Evolutionary conservation across 2,888 invertebrate species (phyloP).

Genomic region (Lampropteryx suffumata): DNA sequence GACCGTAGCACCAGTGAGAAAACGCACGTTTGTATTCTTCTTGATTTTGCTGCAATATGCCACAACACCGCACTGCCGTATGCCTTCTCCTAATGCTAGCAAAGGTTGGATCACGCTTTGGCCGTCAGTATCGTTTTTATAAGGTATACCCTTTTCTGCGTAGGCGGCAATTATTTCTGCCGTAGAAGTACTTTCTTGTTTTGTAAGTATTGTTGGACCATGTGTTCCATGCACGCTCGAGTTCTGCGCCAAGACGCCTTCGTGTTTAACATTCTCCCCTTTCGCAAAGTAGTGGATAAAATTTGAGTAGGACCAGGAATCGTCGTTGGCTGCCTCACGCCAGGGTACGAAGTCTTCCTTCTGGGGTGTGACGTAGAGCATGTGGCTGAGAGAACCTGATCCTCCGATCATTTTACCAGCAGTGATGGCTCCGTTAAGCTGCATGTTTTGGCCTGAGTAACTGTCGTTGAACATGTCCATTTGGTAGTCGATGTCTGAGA

Average conservation of each 20-base stretch:
- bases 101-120: slow-evolving; percentile 1
- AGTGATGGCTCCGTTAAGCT: slow-evolving; percentile 27
- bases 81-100: not conserved
- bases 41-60: slow-evolving; percentile 7
- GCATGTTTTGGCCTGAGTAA: slow-evolving; percentile 35
- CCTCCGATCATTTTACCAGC: slow-evolving; percentile 56
- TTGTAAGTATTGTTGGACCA: slow-evolving; percentile 4
- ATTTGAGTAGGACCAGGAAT: slow-evolving; percentile 41
- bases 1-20: slow-evolving; percentile 5
- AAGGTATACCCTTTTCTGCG: not conserved
- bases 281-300: slow-evolving; percentile 45
- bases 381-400: slow-evolving; percentile 41
- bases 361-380: slow-evolving; percentile 42
- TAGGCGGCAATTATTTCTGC: not conserved
- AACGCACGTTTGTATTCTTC: not conserved
- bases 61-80: slow-evolving; percentile 5
- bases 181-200: not conserved
- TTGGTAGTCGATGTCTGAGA: no score
- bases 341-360: slow-evolving; percentile 43
- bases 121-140: slow-evolving; percentile 2
- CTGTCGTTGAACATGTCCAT: no score
- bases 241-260: slow-evolving; percentile 4
- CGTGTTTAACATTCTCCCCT: slow-evolving; percentile 13
- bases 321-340: slow-evolving; percentile 38
- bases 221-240: slow-evolving; percentile 1